These are phyloP conservation scores for Chelmon rostratus DNA, from an alignment of 2,797 vertebrate genomes.

Conservation along the genomic window DNA sequence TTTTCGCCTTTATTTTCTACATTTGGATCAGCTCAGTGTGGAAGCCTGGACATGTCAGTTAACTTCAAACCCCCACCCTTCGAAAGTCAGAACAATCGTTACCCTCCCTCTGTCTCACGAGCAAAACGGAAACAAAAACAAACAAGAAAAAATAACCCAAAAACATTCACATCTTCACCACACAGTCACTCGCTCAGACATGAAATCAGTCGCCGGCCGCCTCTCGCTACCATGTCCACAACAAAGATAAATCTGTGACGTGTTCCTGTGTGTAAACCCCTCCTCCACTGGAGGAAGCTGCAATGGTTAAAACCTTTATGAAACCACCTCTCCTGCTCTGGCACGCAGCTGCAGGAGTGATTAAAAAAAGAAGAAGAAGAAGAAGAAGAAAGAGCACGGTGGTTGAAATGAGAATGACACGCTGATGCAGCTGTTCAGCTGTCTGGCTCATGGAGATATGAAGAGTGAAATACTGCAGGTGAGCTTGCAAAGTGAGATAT, in stretches of 20 bases:
- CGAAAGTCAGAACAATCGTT: constrained; percentile 53
- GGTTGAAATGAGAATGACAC: constrained; percentile 56
- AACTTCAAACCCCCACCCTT: constrained; percentile 40
- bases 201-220: constrained; percentile 47
- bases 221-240: constrained; percentile 47
- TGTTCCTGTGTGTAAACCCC: constrained; percentile 73
- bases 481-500: constrained; percentile 62
- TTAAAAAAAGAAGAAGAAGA: constrained; percentile 12
- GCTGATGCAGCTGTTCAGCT: constrained; percentile 39
- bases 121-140: not conserved
- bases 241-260: constrained; percentile 62
- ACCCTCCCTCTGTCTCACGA: constrained; percentile 44
- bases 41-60: constrained; percentile 80
- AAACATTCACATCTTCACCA: constrained; percentile 52
- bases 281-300: constrained; percentile 79
- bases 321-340: constrained; percentile 52
- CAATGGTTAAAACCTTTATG: constrained; percentile 69
- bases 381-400: constrained; percentile 43
- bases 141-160: not conserved
- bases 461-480: constrained; percentile 52
- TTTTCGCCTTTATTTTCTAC: constrained; percentile 87
- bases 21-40: constrained; percentile 86
- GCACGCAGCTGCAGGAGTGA: constrained; percentile 58
- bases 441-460: constrained; percentile 56
- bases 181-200: constrained; percentile 66